phyloP scores from a whole-genome alignment of 2,113 vertebrate species.

The Callionymus lyra region DNA sequence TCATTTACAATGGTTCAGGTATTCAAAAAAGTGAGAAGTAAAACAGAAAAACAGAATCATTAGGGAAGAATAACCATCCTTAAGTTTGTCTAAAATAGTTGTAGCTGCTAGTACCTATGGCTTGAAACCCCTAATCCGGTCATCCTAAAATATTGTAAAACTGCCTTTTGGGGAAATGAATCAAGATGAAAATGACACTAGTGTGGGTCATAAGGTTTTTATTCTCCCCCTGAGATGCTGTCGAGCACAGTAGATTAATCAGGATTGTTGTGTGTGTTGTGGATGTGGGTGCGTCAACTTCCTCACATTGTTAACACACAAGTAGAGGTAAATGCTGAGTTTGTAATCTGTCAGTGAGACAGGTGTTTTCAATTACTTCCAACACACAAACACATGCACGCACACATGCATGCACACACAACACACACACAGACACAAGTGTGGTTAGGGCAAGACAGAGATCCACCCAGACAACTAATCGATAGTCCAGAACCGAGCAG shows the following conservation, averaged over 20 bases:
- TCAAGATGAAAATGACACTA: constrained; percentile 25
- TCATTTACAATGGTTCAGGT: constrained; percentile 1
- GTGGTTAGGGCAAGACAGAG: constrained; percentile 48
- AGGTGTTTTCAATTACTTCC: constrained; percentile 61
- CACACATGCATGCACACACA: too few species aligned
- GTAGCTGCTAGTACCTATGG: too few species aligned
- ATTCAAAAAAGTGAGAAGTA: too few species aligned
- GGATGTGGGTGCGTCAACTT: constrained; percentile 16
- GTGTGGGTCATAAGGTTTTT: constrained; percentile 26
- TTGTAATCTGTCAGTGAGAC: constrained; percentile 69
- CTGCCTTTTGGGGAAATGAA: background rate
- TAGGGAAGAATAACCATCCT: too few species aligned
- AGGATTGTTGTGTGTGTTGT: constrained; percentile 16
- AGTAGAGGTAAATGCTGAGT: constrained; percentile 56
- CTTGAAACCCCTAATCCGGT: too few species aligned
- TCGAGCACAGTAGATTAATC: constrained; percentile 44
- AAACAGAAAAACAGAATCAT: too few species aligned
- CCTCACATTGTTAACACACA: constrained; percentile 48
- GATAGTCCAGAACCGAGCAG: constrained; percentile 48
- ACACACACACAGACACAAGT: constrained; percentile 24
- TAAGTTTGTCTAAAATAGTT: too few species aligned
- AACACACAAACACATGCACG: constrained; percentile 34
- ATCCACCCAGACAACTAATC: constrained; percentile 68
- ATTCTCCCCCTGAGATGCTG: constrained; percentile 23
- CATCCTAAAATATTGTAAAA: too few species aligned